phyloP scores from a whole-genome alignment of 2,888 invertebrate genomes.

The Clunio marinus region DNA sequence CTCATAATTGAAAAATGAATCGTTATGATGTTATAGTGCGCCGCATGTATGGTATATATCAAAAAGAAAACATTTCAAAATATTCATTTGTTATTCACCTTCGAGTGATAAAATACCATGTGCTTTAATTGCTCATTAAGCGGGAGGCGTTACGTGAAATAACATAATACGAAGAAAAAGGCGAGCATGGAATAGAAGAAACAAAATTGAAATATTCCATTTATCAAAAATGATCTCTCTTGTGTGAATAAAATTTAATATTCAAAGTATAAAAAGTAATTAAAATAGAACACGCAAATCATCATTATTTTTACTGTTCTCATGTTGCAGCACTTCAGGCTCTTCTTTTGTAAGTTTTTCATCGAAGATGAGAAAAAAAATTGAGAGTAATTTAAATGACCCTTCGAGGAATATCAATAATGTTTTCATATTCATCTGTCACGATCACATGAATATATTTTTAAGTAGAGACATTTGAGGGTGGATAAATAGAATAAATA shows the following conservation, averaged over 20 bases:
- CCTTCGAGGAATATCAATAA: constrained; percentile 30
- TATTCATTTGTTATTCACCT: constrained; percentile 5
- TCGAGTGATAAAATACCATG: constrained; percentile 31
- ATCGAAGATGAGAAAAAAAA: constrained; percentile 14
- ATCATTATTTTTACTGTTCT: constrained; percentile 16
- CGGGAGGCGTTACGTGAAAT: constrained; percentile 11
- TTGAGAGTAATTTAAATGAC: constrained; percentile 33
- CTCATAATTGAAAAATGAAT: constrained; percentile 8
- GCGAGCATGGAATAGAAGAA: neutral
- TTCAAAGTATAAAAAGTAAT: constrained; percentile 23
- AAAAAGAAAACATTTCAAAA: constrained; percentile 4
- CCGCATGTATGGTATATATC: constrained; percentile 1
- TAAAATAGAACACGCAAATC: constrained; percentile 36
- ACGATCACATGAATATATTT: constrained; percentile 21
- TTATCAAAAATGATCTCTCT: too few species aligned
- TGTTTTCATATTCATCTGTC: constrained; percentile 31
- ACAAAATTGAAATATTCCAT: constrained; percentile 14
- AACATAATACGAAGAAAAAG: neutral
- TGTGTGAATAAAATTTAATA: constrained; percentile 20
- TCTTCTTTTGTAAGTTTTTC: neutral
- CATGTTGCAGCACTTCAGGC: neutral
- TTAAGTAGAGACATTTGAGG: neutral
- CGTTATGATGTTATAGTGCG: neutral
- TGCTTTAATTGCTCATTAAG: constrained; percentile 37
- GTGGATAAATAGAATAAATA: constrained; percentile 12